A percentile compares a stretch with the other conserved stretches of the same genome.
These are phyloP conservation scores for Sternarchorhynchus goeldii DNA, from an alignment of 2,797 vertebrate genomes.

Conservation along the genomic window DNA sequence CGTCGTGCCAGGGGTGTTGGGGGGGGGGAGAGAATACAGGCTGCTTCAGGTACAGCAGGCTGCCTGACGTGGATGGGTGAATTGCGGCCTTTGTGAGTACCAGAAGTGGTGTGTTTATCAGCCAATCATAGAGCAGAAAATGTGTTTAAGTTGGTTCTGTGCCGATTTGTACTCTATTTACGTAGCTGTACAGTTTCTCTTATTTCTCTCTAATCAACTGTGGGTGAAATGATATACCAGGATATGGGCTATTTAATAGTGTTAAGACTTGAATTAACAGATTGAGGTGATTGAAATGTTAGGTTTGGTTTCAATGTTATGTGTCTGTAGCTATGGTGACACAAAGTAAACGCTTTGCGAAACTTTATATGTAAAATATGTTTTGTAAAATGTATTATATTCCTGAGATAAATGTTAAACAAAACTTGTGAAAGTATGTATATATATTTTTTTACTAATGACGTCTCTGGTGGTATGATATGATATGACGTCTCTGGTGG, in stretches of 20 bases:
- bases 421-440: no score
- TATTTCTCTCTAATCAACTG: constrained; percentile 37
- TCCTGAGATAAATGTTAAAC: no score
- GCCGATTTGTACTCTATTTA: constrained; percentile 63
- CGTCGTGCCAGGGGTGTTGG: constrained; percentile 45
- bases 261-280: no score
- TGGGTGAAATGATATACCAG: neutral
- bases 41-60: constrained; percentile 61
- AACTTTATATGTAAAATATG: no score
- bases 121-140: constrained; percentile 63
- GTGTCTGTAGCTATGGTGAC: no score
- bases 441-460: no score
- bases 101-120: constrained; percentile 62
- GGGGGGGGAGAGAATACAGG: constrained; percentile 56
- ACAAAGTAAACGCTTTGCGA: no score
- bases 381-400: no score
- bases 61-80: constrained; percentile 66
- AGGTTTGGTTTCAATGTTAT: no score
- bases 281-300: no score
- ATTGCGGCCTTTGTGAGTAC: constrained; percentile 77
- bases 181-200: constrained; percentile 52
- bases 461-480: neutral
- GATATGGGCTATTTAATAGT: neutral
- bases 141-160: constrained; percentile 73
- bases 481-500: neutral